phyloP scores from a whole-genome alignment of 2,113 vertebrate genomes.

The Siphamia tubifer region DNA sequence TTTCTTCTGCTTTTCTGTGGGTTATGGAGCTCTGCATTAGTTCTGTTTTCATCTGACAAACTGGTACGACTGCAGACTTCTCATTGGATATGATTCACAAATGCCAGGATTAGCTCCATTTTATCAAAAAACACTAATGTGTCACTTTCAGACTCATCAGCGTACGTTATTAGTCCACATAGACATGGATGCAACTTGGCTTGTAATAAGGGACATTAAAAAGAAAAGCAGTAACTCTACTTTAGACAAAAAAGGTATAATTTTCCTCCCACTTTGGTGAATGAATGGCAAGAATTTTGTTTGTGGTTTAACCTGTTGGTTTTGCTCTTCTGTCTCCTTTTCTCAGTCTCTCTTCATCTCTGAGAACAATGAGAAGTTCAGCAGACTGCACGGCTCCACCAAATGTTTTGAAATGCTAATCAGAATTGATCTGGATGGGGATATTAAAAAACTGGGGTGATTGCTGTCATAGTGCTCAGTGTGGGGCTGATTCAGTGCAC shows the following conservation, averaged over 20 bases:
- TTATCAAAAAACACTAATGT: too few relatives aligned
- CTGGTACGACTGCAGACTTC: too few relatives aligned
- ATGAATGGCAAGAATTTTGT: conserved; percentile 39
- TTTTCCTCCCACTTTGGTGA: conserved; percentile 8
- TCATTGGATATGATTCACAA: too few relatives aligned
- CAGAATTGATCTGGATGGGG: conserved; percentile 70
- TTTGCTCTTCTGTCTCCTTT: conserved; percentile 26
- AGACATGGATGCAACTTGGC: too few relatives aligned
- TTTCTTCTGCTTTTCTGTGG: too few relatives aligned
- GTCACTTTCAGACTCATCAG: too few relatives aligned
- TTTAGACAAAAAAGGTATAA: conserved; percentile 6
- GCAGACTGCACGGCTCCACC: conserved; percentile 50
- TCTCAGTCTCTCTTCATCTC: conserved; percentile 41
- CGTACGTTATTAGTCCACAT: too few relatives aligned
- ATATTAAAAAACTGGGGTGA: conserved; percentile 63
- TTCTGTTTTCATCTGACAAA: too few relatives aligned
- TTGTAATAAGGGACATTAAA: too few relatives aligned
- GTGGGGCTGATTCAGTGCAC: conserved; percentile 68
- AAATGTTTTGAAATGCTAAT: conserved; percentile 68
- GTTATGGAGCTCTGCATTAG: too few relatives aligned
- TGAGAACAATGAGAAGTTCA: conserved; percentile 59
- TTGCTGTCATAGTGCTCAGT: conserved; percentile 67
- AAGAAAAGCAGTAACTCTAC: background rate
- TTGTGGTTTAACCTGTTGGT: conserved; percentile 32
- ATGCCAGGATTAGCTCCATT: too few relatives aligned